A percentile compares a stretch with the other conserved stretches of the same genome.
phyloP scores from a whole-genome alignment of 2,797 vertebrate genomes.

The Parauchenoglanis punctatus region DNA sequence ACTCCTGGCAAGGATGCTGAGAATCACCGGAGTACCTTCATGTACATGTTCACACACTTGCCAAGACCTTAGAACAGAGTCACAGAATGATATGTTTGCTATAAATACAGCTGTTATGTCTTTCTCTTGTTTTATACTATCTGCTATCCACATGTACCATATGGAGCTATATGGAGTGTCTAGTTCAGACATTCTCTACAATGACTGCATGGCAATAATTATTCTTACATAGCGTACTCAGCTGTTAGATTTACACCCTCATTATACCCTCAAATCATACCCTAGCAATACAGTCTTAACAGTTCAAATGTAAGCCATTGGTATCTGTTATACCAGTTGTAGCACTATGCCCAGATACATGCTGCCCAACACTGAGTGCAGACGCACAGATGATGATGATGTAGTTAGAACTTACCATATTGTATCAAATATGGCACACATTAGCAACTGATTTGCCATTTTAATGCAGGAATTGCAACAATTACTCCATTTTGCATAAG shows the following conservation, averaged over 20 bases:
- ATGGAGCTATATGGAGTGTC: not conserved
- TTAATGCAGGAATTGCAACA: not conserved
- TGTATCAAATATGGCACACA: not conserved
- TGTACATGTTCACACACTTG: not conserved
- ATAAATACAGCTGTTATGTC: not conserved
- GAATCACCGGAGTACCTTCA: not conserved
- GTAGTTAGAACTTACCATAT: not conserved
- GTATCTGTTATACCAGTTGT: not conserved
- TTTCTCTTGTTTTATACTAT: not conserved
- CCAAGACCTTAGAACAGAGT: not conserved
- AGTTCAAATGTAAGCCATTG: not conserved
- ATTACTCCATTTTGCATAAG: not conserved
- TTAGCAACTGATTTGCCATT: not conserved
- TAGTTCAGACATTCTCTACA: not conserved
- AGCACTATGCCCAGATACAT: not conserved
- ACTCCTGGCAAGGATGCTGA: not conserved
- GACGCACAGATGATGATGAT: not conserved
- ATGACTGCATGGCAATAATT: not conserved
- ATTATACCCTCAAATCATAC: not conserved
- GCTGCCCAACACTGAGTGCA: not conserved
- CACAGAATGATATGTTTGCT: not conserved
- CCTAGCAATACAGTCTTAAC: not conserved
- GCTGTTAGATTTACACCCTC: not conserved
- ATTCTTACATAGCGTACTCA: not conserved
- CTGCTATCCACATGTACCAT: not conserved